A percentile compares a stretch with the other conserved stretches of the same genome.
These are phyloP conservation scores for Podabrus alpinus DNA, from an alignment of 2,888 invertebrate genomes.

Conservation along the genomic window DNA sequence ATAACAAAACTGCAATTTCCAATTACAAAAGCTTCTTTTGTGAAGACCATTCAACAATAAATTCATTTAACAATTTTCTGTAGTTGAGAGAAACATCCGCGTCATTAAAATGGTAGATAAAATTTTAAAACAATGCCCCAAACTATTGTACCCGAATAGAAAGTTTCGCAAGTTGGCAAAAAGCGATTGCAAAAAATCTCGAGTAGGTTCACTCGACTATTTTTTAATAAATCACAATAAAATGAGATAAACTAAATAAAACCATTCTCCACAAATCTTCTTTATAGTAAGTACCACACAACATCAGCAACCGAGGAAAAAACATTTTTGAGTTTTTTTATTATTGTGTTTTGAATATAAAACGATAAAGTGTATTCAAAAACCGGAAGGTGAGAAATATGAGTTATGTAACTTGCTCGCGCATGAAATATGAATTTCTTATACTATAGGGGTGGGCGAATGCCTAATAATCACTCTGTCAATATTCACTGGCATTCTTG, in stretches of 20 bases:
- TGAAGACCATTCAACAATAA: not conserved
- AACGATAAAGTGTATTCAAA: slow-evolving; percentile 19
- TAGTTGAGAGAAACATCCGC: not conserved
- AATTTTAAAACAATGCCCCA: not conserved
- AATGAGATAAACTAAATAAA: slow-evolving; percentile 20
- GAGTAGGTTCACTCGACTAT: not conserved
- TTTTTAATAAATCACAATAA: slow-evolving; percentile 12
- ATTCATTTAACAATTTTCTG: not conserved
- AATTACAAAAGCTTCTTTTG: not conserved
- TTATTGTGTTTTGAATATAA: slow-evolving; percentile 23
- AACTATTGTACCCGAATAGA: not conserved
- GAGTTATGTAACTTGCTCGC: slow-evolving; percentile 10
- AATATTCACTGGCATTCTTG: not conserved
- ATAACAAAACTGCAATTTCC: not conserved
- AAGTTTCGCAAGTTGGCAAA: not conserved
- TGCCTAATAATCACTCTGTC: not conserved
- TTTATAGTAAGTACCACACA: slow-evolving; percentile 4
- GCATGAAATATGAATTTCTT: not conserved
- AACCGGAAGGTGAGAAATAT: slow-evolving; percentile 28
- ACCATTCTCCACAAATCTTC: slow-evolving; percentile 19
- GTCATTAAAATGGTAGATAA: slow-evolving; percentile 1
- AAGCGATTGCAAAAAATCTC: not conserved
- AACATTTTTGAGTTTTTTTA: slow-evolving; percentile 20
- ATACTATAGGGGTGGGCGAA: not conserved
- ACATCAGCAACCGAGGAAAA: not conserved